Evolutionary conservation across 2,113 vertebrate species (phyloP).

Genomic region (Anser brachyrhynchus): DNA sequence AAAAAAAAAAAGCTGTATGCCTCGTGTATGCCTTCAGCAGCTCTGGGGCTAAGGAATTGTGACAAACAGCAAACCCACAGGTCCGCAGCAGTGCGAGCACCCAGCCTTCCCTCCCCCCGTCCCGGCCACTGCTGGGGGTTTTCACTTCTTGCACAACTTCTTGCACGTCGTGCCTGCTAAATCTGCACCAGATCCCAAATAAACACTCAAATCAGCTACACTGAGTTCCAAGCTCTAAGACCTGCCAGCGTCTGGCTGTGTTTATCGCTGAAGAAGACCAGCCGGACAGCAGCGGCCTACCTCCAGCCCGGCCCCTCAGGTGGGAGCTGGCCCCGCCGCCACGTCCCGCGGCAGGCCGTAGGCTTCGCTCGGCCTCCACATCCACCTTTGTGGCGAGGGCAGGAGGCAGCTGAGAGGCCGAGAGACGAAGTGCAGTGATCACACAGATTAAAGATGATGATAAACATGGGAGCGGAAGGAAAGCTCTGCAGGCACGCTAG

Average conservation of each 20-base stretch:
- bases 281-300: background rate
- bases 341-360: background rate
- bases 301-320: background rate
- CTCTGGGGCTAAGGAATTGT: background rate
- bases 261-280: slow-evolving; percentile 14
- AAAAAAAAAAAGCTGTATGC: background rate
- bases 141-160: background rate
- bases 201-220: background rate
- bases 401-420: slow-evolving; percentile 31
- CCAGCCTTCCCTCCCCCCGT: background rate
- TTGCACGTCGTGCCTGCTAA: background rate
- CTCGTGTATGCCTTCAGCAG: background rate
- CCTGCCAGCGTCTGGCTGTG: slow-evolving; percentile 36
- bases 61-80: background rate
- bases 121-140: background rate
- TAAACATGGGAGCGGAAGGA: slow-evolving; percentile 21
- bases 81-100: background rate
- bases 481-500: background rate
- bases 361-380: background rate
- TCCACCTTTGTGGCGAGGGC: background rate
- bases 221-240: background rate
- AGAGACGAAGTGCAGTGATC: slow-evolving; percentile 22
- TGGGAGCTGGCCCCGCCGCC: background rate
- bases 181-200: background rate
- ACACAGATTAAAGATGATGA: slow-evolving; percentile 48